Base-by-base conservation (phyloP, 1,140 invertebrate species). In the Melanaphis sacchari region DNA sequence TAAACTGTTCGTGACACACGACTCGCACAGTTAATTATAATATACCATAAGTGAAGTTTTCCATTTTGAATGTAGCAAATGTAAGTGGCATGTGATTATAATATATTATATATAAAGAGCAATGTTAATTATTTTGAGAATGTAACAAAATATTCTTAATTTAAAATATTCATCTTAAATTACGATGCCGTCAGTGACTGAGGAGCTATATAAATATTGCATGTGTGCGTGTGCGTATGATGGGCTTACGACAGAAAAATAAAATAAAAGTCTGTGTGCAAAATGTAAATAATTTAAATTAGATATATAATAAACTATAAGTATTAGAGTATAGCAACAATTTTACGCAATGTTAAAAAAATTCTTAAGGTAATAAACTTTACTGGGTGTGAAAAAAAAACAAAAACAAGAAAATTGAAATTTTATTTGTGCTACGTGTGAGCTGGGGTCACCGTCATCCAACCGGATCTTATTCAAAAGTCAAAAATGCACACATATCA, bases 71-170 rank as follows among this genome's bases (percentile, higher is more conserved):
- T 9, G 59, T n/a, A 76, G 31, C 59, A 76, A 76, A 76, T 76
- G 59, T 18, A 76, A 76, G 59, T 76, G 59, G 59, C 59, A 76
- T 76, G 59, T 76, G 59, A 76, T 76, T 76, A 76, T 76, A 76
- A 76, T 76, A 76, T 76, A 76, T 76, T 76, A 76, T n/a, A 76
- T 76, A 76, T n/a, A 76, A 76, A 76, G 31, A 76, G n/a, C n/a
- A 36, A 15, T 38, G 76, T 84, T 84, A 40, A 84, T 84, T 40
- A 84, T 84, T 84, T 84, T 24, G 24, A 84, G 38, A 84, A 84
- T 84, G 40, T 24, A 40, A 84, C 40, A 8, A 84, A 84, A 41
- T 84, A 82, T 82, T 59, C 54, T 81, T 81, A 81, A 81, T 36
- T 81, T 36, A 38, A 81, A 81, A 81, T 81, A 82, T 82, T 38